A percentile compares a stretch with the other conserved stretches of the same genome.
phyloP scores from a whole-genome alignment of 2,888 invertebrate species.

The Synanthedon vespiformis region DNA sequence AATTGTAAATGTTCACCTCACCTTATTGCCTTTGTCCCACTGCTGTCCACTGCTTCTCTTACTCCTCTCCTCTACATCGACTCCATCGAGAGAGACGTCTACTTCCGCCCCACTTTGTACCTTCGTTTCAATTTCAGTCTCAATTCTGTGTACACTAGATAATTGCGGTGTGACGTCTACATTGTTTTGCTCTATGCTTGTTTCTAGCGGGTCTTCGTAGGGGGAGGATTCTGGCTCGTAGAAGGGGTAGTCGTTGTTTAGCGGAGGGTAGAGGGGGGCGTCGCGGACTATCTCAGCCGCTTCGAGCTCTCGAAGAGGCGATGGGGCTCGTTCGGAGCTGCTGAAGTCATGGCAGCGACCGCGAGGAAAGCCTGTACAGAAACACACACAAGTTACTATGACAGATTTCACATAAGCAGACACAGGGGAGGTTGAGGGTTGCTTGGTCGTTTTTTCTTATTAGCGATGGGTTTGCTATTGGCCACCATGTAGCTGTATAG shows the following conservation, averaged over 20 bases:
- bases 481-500: too few relatives aligned
- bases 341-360: slow-evolving; percentile 26
- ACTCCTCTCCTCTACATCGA: slow-evolving; percentile 17
- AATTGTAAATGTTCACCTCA: slow-evolving; percentile 6
- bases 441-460: too few relatives aligned
- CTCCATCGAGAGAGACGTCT: not conserved
- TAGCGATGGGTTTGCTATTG: too few relatives aligned
- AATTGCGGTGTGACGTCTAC: slow-evolving; percentile 24
- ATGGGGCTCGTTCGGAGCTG: slow-evolving; percentile 33
- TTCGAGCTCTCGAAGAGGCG: slow-evolving; percentile 22
- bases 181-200: slow-evolving; percentile 28
- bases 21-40: slow-evolving; percentile 41
- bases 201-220: slow-evolving; percentile 21
- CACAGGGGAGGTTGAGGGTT: too few relatives aligned
- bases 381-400: not conserved
- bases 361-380: slow-evolving; percentile 28
- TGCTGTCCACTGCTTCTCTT: slow-evolving; percentile 45
- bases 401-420: not conserved
- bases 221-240: slow-evolving; percentile 5
- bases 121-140: slow-evolving; percentile 29
- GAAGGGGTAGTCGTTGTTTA: slow-evolving; percentile 12
- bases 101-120: slow-evolving; percentile 18
- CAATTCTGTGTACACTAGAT: slow-evolving; percentile 9
- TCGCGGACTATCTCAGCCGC: slow-evolving; percentile 44
- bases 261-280: slow-evolving; percentile 41